phyloP scores from a whole-genome alignment of 2,113 vertebrate genomes.

The Oncorhynchus nerka region DNA sequence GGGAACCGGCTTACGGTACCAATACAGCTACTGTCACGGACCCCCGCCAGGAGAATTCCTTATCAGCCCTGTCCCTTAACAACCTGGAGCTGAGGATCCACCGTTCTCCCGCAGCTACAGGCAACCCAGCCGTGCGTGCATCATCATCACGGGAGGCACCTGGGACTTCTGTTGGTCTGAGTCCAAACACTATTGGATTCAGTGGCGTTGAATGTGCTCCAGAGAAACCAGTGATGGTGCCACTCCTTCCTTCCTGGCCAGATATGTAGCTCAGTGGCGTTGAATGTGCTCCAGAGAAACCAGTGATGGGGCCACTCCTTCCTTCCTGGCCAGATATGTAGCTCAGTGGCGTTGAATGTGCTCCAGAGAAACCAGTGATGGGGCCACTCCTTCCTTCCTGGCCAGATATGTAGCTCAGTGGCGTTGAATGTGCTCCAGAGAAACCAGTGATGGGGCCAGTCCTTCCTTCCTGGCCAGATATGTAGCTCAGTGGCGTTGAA shows the following conservation, averaged over 20 bases:
- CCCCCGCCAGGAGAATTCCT: background rate
- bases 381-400: constrained; percentile 31
- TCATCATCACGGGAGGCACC: constrained; percentile 22
- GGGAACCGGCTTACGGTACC: background rate
- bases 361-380: constrained; percentile 43
- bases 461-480: constrained; percentile 22
- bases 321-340: constrained; percentile 6
- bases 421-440: constrained; percentile 49
- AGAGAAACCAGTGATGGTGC: constrained; percentile 36
- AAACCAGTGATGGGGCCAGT: constrained; percentile 27
- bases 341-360: constrained; percentile 27
- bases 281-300: constrained; percentile 51
- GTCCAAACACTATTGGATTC: constrained; percentile 67
- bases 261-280: background rate
- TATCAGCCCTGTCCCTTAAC: constrained; percentile 1
- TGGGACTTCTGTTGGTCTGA: constrained; percentile 46
- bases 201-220: constrained; percentile 43
- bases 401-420: no score
- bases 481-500: constrained; percentile 27
- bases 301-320: constrained; percentile 25
- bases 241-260: constrained; percentile 25
- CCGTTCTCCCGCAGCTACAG: background rate
- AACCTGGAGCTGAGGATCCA: background rate
- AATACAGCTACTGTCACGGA: background rate
- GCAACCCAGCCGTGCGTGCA: background rate